Conservation (phyloP, 2,888 invertebrate species). For the Hyppa rectilinea region DNA sequence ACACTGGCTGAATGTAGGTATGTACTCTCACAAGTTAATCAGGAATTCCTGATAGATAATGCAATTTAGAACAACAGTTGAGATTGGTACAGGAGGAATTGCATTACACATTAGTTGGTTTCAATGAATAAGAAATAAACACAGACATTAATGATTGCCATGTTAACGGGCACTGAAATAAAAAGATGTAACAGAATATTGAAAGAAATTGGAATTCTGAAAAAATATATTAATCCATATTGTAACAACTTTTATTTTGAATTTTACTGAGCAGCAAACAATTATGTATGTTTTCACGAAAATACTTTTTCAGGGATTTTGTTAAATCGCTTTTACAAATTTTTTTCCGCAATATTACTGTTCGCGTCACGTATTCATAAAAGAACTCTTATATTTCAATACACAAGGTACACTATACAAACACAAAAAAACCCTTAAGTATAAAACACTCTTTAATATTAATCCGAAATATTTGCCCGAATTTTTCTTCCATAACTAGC, state of each 20-base stretch:
- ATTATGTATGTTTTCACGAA: not conserved
- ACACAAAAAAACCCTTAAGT: too few relatives aligned
- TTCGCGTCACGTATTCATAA: not conserved
- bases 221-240: not conserved
- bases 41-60: slow-evolving; percentile 1
- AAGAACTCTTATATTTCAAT: not conserved
- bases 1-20: not conserved
- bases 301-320: not conserved
- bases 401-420: too few relatives aligned
- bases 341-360: not conserved
- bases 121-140: not conserved
- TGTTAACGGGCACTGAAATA: not conserved
- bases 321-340: not conserved
- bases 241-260: not conserved
- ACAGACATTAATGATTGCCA: not conserved
- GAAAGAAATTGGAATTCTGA: not conserved
- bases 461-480: too few relatives aligned
- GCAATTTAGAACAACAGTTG: not conserved
- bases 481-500: slow-evolving; percentile 5
- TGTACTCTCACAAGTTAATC: slow-evolving; percentile 22
- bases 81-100: not conserved
- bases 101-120: not conserved
- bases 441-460: too few relatives aligned
- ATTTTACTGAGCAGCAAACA: not conserved
- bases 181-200: not conserved